These are phyloP conservation scores for Eretmochelys imbricata DNA, from an alignment of 2,113 vertebrate genomes.

Conservation along the genomic window DNA sequence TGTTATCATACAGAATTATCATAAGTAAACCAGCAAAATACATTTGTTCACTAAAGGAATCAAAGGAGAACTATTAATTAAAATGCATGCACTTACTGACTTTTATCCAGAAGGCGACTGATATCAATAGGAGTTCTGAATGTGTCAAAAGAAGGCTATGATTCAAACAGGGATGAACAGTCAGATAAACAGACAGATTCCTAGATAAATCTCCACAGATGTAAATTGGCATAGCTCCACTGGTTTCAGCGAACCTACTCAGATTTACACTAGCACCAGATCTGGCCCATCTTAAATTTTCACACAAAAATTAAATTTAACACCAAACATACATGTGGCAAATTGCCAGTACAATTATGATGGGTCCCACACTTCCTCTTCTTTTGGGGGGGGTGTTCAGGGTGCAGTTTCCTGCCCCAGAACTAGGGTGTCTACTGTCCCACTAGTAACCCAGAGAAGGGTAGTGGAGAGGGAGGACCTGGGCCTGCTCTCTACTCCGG, in stretches of 20 bases:
- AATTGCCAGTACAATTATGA: no score
- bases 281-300: constrained; percentile 6
- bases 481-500: no score
- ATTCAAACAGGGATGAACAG: background rate
- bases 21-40: background rate
- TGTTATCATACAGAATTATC: background rate
- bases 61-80: background rate
- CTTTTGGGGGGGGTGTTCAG: no score
- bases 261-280: constrained; percentile 6
- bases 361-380: no score
- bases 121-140: constrained; percentile 19
- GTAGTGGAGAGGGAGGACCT: no score
- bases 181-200: background rate
- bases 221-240: background rate
- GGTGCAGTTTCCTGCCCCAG: no score
- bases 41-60: background rate
- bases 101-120: background rate
- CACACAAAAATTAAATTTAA: constrained; percentile 24
- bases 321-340: background rate
- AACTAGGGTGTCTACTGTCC: no score
- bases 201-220: background rate
- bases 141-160: background rate
- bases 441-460: no score
- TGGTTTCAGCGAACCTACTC: background rate
- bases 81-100: constrained; percentile 32